Base-by-base conservation (phyloP, 2,888 invertebrate genomes). In the Megamerina dolium region DNA sequence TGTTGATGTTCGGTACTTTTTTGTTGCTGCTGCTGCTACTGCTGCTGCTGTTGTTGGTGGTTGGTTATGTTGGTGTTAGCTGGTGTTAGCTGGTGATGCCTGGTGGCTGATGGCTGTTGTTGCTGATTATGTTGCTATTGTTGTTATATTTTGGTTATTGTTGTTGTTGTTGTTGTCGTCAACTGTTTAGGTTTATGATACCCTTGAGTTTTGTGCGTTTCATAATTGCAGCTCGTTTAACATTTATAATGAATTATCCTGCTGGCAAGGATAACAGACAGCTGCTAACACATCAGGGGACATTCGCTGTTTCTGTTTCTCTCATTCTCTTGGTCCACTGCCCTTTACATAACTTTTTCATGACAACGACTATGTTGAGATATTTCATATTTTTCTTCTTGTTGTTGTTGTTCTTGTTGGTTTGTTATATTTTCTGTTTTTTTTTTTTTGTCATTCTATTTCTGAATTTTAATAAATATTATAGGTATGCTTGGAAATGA, bases 141-240 rank as follows among this genome's bases (percentile, higher is more conserved):
- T 13, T 30, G 19, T 13, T 9, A n/a, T 31, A 10, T 33, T 17
- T 33, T 40, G 13, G 12, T 12, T 16, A 13, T 3, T 37, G 3
- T 26, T 41, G 5, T 4, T 36, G 17, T 35, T 29, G 17, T 26
- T 39, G 31, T 33, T 30, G 31, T 36, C 40, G 12, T 26, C 17
- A 4, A n/a, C 39, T 37, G 36, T 42, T 14, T 43, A 21, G 46
- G 41, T 46, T 50, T 50, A 52, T 50, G 49, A 48, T 43, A 41
- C 50, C 47, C 49, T 42, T 32, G 47, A 35, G 46, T 29, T 44
- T 47, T 45, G 41, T 47, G 20, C 43, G n/a, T n/a, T 41, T 47
- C 43, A 46, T 50, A 49, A 52, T 49, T 52, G 49, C 47, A 46
- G 32, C 44, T 43, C 43, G 43, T 46, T 50, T 47, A 46, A 43